Evolutionary conservation across 2,797 vertebrate genomes (phyloP).

Genomic region (Enteromius afrohamiltoni): DNA sequence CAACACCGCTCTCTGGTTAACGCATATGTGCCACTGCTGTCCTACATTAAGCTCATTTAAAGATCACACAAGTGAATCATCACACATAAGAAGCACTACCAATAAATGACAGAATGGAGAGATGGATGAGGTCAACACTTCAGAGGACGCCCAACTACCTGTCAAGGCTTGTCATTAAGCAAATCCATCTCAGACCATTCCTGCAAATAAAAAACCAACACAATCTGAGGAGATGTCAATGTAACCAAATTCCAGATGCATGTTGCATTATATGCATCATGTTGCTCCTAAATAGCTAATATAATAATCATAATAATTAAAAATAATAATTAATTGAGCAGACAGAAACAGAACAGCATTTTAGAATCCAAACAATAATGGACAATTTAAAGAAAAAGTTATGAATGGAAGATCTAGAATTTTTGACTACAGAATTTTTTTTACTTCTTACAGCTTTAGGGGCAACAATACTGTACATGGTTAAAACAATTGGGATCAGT

Average conservation of each 20-base stretch:
- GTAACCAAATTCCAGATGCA: neutral
- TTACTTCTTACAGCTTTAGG: neutral
- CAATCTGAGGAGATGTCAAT: neutral
- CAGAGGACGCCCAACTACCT: neutral
- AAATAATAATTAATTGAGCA: neutral
- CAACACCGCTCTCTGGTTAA: constrained; percentile 15
- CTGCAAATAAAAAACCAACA: neutral
- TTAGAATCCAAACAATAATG: neutral
- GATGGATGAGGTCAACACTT: constrained; percentile 16
- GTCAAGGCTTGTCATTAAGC: neutral
- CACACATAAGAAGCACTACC: neutral
- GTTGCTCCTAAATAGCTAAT: neutral
- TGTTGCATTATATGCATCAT: neutral
- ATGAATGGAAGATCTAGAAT: neutral
- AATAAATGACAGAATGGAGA: constrained; percentile 16
- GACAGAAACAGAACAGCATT: neutral
- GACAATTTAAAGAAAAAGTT: neutral
- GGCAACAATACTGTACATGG: neutral
- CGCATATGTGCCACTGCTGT: neutral
- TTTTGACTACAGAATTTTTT: neutral
- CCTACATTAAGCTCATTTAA: neutral
- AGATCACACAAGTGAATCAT: constrained; percentile 30
- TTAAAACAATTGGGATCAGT: neutral
- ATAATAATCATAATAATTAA: too few species aligned
- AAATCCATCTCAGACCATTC: neutral